Evolutionary conservation across 2,113 vertebrate genomes (phyloP).

Genomic region (Machaerirhynchus nigripectus): DNA sequence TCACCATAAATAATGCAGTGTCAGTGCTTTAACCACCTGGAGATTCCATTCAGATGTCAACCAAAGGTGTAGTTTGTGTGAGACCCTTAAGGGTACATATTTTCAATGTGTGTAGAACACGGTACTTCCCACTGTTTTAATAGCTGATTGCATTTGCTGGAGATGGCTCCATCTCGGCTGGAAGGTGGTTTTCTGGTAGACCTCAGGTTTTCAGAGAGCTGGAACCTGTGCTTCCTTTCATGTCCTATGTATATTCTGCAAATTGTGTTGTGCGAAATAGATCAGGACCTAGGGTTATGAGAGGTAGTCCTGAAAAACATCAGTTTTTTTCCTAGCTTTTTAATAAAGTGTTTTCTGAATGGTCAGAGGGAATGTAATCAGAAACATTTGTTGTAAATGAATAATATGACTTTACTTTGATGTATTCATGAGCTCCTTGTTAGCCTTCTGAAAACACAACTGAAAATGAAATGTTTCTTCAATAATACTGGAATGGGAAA

Average conservation of each 20-base stretch:
- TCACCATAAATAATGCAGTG: conserved; percentile 79
- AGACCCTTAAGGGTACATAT: conserved; percentile 2
- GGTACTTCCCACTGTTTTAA: not conserved
- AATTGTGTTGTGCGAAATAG: not conserved
- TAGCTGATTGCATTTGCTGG: not conserved
- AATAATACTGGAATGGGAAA: conserved; percentile 3
- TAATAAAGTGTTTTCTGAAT: not conserved
- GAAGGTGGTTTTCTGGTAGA: not conserved
- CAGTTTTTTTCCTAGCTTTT: not conserved
- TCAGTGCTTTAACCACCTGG: conserved; percentile 71
- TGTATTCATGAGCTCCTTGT: conserved; percentile 22
- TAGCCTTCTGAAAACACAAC: conserved; percentile 26
- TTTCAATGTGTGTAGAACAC: not conserved
- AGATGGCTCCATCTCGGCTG: not conserved
- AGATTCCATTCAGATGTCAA: conserved; percentile 50
- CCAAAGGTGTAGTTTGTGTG: conserved; percentile 39
- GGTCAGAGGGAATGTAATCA: not conserved
- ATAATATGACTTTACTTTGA: conserved; percentile 28
- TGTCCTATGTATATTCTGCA: not conserved
- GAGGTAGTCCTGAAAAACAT: not conserved
- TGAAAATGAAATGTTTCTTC: conserved; percentile 43
- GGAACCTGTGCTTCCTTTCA: not conserved
- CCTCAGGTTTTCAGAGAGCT: not conserved
- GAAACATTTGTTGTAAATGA: conserved; percentile 49
- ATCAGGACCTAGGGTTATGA: not conserved